Conservation (phyloP, 2,113 vertebrate genomes). For the Zosterops pallidus region DNA sequence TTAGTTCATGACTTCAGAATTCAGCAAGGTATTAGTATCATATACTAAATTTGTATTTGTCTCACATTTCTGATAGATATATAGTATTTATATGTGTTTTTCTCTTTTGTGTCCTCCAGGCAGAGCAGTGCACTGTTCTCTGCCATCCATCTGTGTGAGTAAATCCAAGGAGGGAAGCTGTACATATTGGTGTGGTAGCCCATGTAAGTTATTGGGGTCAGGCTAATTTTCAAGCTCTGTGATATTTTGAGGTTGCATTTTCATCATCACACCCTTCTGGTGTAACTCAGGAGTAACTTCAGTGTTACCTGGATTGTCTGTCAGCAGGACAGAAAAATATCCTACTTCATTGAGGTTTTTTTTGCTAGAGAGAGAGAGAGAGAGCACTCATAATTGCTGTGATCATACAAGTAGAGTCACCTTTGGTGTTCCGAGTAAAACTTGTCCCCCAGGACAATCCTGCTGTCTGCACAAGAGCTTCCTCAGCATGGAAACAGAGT, state of each 20-base stretch:
- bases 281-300: not conserved
- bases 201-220: not conserved
- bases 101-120: not conserved
- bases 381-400: not conserved
- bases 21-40: not conserved
- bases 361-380: not conserved
- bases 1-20: not conserved
- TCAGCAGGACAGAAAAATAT: not conserved
- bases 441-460: not conserved
- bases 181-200: accelerated
- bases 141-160: accelerated
- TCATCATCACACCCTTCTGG: accelerated
- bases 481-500: not conserved
- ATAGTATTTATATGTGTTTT: not conserved
- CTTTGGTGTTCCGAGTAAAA: not conserved
- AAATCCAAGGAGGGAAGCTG: not conserved
- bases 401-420: not conserved
- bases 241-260: not conserved
- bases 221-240: not conserved
- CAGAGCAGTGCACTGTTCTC: not conserved
- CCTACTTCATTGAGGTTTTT: not conserved
- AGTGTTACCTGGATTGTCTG: not conserved
- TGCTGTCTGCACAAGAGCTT: accelerated
- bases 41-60: not conserved
- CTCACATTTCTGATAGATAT: not conserved